These are phyloP conservation scores for Crocallis elinguaria DNA, from an alignment of 2,888 invertebrate genomes.

Conservation along the genomic window DNA sequence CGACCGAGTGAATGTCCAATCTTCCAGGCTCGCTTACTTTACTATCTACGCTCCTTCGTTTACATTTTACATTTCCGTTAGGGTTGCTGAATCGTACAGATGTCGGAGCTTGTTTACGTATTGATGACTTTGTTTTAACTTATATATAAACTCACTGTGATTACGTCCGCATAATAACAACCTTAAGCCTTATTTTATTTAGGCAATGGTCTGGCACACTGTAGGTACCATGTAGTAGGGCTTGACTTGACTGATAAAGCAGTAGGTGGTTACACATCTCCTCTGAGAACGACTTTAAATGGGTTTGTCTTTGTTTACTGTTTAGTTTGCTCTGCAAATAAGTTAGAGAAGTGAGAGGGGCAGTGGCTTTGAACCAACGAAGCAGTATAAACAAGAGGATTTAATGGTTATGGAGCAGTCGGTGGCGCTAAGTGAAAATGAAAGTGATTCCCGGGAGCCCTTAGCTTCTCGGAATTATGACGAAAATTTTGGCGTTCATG, in stretches of 20 bases:
- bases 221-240: no score
- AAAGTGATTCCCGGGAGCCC: constrained; percentile 70
- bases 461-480: constrained; percentile 66
- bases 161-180: no score
- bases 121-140: constrained; percentile 13
- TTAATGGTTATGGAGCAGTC: constrained; percentile 74
- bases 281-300: constrained; percentile 50
- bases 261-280: constrained; percentile 50
- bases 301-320: constrained; percentile 57
- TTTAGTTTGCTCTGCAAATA: constrained; percentile 69
- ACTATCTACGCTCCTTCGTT: constrained; percentile 28
- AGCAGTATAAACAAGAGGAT: constrained; percentile 69
- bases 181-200: no score
- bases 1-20: constrained; percentile 43
- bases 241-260: no score
- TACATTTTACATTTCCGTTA: constrained; percentile 27
- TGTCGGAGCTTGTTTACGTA: constrained; percentile 12
- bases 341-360: constrained; percentile 61
- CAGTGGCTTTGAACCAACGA: constrained; percentile 50
- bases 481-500: constrained; percentile 58
- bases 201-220: no score
- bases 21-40: constrained; percentile 34
- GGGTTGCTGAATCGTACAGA: constrained; percentile 15
- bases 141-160: constrained; percentile 33
- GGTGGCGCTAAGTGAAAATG: constrained; percentile 75